These are phyloP conservation scores for Chelonia mydas DNA, from an alignment of 2,797 vertebrate species.

Conservation along the genomic window DNA sequence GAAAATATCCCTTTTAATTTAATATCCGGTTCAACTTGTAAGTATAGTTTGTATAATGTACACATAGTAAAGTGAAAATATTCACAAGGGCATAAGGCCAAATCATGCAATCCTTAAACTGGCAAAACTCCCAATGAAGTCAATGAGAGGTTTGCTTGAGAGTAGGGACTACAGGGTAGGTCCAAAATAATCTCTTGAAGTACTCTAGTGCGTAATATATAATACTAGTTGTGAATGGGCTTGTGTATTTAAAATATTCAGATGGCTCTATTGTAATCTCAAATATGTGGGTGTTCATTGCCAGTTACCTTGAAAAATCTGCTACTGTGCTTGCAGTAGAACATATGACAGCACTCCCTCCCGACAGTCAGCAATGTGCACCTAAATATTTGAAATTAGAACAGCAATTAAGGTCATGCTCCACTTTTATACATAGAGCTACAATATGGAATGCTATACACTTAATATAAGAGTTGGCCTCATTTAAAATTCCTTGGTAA, in stretches of 20 bases:
- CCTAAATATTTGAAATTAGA: conserved; percentile 39
- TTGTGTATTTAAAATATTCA: conserved; percentile 35
- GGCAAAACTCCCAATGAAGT: neutral
- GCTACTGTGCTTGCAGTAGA: neutral
- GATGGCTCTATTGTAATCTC: conserved; percentile 14
- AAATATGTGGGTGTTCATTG: conserved; percentile 5
- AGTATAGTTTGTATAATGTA: neutral
- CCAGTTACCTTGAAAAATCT: conserved; percentile 27
- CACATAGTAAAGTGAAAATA: neutral
- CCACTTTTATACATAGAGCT: conserved; percentile 11
- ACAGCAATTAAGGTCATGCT: conserved; percentile 28
- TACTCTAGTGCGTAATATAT: neutral
- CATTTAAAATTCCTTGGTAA: conserved; percentile 51
- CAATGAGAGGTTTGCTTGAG: neutral
- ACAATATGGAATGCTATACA: neutral
- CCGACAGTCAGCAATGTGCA: neutral
- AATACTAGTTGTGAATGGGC: conserved; percentile 14
- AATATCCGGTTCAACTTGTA: conserved; percentile 31
- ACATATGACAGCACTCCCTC: neutral
- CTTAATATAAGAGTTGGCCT: neutral
- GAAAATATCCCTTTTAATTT: conserved; percentile 34
- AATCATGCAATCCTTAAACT: neutral
- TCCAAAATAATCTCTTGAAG: conserved; percentile 9
- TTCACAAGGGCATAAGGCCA: neutral
- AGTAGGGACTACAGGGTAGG: neutral